These are phyloP conservation scores for Caenorhabditis tropicalis DNA, from an alignment of 1,140 invertebrate genomes.

Conservation along the genomic window DNA sequence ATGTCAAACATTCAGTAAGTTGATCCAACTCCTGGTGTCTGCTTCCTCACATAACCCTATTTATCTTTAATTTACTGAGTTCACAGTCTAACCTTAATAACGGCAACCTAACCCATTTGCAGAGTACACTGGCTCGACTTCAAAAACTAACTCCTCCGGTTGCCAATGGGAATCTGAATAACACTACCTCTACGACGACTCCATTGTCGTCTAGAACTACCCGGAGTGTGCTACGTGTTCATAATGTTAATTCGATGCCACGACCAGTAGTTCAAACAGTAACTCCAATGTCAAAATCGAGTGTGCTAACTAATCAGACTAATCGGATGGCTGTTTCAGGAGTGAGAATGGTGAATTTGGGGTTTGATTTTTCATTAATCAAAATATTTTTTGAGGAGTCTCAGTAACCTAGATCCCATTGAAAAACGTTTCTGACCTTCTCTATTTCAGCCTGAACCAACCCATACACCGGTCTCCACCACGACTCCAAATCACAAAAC, in stretches of 20 bases:
- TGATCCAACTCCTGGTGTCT: no score
- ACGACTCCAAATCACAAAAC: neutral
- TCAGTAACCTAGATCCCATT: no score
- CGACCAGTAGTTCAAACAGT: neutral
- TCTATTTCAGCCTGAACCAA: neutral
- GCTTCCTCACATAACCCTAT: no score
- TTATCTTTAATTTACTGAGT: neutral
- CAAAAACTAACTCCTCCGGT: neutral
- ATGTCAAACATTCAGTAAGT: slow-evolving; percentile 17
- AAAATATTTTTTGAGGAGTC: neutral
- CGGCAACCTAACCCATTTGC: neutral
- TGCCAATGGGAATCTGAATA: neutral
- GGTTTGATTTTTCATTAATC: neutral
- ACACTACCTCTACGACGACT: neutral
- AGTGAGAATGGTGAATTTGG: neutral
- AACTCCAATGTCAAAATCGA: neutral
- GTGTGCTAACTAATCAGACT: neutral
- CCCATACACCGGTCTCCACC: no score
- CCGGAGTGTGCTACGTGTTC: slow-evolving; percentile 13
- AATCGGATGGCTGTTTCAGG: neutral
- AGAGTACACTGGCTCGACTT: slow-evolving; percentile 15
- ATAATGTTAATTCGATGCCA: slow-evolving; percentile 7
- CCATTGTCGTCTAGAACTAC: slow-evolving; percentile 14
- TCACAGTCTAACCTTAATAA: neutral
- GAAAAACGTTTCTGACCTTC: no score